Conservation (phyloP, 2,797 vertebrate genomes). For the Sylvia borin region DNA sequence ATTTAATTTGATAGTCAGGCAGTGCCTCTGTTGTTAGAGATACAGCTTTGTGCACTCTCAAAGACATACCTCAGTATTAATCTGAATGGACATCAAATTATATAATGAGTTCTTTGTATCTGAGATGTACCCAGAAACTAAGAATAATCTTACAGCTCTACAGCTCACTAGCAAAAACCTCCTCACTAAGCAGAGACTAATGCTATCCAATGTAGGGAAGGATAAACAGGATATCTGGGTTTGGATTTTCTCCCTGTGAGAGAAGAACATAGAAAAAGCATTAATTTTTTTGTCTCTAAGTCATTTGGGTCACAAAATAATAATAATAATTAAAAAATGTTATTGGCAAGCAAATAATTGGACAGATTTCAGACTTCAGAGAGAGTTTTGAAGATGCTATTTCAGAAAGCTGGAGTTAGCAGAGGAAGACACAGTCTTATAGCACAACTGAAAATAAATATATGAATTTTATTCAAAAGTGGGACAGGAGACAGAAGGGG, state of each 20-base stretch:
- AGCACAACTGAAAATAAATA: not conserved
- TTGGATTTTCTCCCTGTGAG: not conserved
- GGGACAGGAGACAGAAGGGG: no score
- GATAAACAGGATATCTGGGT: not conserved
- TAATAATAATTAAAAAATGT: not conserved
- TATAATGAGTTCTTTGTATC: not conserved
- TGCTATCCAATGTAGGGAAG: not conserved
- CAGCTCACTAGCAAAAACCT: not conserved
- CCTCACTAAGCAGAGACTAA: not conserved
- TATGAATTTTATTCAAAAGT: not conserved
- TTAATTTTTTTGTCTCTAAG: not conserved
- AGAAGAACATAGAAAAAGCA: not conserved
- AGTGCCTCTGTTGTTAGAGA: not conserved
- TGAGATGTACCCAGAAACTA: not conserved
- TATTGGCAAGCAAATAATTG: not conserved
- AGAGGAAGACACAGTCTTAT: not conserved
- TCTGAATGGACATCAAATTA: not conserved
- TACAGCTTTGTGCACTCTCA: not conserved
- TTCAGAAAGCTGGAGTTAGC: not conserved
- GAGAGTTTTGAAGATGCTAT: not conserved
- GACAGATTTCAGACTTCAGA: not conserved
- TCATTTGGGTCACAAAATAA: not conserved
- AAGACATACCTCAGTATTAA: not conserved
- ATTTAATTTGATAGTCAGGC: not conserved
- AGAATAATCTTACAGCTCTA: not conserved